Evolutionary conservation across 2,888 invertebrate genomes (phyloP).

Genomic region (Hemaris fuciformis): DNA sequence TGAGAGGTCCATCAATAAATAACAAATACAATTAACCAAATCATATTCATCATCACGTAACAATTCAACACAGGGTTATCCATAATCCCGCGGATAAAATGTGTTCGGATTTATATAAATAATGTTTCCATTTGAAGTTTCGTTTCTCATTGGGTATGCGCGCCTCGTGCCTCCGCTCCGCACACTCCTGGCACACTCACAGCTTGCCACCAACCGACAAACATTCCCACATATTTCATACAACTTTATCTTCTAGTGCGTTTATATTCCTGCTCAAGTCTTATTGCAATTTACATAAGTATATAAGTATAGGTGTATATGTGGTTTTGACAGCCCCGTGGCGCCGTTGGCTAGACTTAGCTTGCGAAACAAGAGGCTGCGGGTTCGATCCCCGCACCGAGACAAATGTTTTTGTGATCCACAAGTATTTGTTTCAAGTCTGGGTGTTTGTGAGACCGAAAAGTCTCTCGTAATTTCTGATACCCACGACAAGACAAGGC

Average conservation of each 20-base stretch:
- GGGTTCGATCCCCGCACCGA: no score
- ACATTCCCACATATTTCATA: not conserved
- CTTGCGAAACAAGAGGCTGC: no score
- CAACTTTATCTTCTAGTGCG: not conserved
- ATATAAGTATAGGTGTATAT: no score
- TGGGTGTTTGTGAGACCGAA: no score
- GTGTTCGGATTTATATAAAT: not conserved
- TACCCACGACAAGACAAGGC: no score
- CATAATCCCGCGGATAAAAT: not conserved
- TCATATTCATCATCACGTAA: not conserved
- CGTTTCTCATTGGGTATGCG: slow-evolving; percentile 4
- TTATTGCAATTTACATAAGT: not conserved
- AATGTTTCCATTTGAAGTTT: not conserved
- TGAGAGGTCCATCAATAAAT: no score
- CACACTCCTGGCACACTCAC: not conserved
- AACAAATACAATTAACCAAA: not conserved
- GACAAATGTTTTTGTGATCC: no score
- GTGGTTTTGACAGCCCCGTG: no score
- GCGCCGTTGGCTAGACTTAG: no score
- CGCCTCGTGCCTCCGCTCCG: not conserved
- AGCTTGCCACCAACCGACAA: not conserved
- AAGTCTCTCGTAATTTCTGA: no score
- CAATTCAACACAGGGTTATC: not conserved
- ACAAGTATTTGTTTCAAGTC: no score
- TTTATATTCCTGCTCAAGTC: not conserved